These are phyloP conservation scores for Sebastes matsubarae DNA, from an alignment of 2,797 vertebrate species.

Conservation along the genomic window DNA sequence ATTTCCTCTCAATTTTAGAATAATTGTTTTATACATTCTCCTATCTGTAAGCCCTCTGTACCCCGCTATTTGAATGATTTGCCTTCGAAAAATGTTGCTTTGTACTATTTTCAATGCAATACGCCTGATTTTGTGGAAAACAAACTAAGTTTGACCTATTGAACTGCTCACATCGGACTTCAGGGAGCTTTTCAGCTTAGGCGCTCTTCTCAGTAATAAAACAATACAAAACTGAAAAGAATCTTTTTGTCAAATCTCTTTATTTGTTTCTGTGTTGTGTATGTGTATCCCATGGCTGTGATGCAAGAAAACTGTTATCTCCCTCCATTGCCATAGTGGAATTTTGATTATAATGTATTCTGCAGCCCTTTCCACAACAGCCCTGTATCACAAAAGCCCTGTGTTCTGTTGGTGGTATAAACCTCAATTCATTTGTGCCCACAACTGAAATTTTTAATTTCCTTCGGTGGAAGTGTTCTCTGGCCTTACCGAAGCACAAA, in stretches of 20 bases:
- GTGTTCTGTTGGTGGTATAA: neutral
- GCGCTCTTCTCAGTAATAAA: conserved; percentile 71
- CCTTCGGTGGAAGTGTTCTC: no score
- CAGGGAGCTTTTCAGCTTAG: conserved; percentile 84
- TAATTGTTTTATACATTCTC: conserved; percentile 32
- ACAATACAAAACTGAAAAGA: conserved; percentile 27
- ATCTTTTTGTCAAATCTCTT: neutral
- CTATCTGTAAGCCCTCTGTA: conserved; percentile 38
- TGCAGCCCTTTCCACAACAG: neutral
- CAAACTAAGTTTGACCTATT: conserved; percentile 61
- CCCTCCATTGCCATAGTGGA: neutral
- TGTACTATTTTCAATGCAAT: conserved; percentile 49
- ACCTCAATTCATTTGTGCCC: neutral
- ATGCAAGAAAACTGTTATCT: neutral
- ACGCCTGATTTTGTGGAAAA: conserved; percentile 56
- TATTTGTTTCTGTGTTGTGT: conserved; percentile 4
- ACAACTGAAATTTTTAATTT: no score
- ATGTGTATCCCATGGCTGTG: neutral
- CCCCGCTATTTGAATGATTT: conserved; percentile 63
- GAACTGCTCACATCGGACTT: conserved; percentile 78
- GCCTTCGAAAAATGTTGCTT: conserved; percentile 63
- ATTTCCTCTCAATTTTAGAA: conserved; percentile 46
- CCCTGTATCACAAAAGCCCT: neutral
- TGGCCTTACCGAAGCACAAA: no score
- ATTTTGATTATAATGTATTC: neutral